These are phyloP conservation scores for Clarias macrocephalus DNA, from an alignment of 2,113 vertebrate species.

Conservation along the genomic window DNA sequence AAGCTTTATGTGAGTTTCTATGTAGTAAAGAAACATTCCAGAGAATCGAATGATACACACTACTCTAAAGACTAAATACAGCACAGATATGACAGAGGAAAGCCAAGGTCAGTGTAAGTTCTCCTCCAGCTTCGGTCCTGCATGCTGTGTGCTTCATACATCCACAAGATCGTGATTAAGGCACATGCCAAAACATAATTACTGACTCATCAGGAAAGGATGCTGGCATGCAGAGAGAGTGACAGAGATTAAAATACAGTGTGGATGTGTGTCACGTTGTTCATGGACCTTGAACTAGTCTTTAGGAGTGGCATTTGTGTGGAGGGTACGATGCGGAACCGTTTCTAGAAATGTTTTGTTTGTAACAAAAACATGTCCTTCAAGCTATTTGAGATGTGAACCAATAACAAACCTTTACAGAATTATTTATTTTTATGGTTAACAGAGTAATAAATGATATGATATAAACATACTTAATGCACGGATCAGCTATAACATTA, in stretches of 20 bases:
- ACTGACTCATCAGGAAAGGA: constrained; percentile 11
- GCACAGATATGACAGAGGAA: background rate
- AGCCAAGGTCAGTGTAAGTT: constrained; percentile 1
- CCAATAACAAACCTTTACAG: background rate
- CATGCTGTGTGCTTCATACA: constrained; percentile 9
- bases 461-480: background rate
- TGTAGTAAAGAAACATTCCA: background rate
- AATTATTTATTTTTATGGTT: background rate
- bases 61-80: background rate
- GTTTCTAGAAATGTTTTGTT: background rate
- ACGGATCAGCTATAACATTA: background rate
- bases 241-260: background rate
- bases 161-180: constrained; percentile 13
- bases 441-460: background rate
- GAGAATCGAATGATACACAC: background rate
- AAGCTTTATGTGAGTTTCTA: background rate
- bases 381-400: background rate
- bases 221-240: background rate
- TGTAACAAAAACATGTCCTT: background rate
- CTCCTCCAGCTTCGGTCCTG: background rate
- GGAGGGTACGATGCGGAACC: background rate
- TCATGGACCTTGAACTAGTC: background rate
- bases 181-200: constrained; percentile 26
- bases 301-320: background rate
- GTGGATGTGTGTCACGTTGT: constrained; percentile 1